Base-by-base conservation (phyloP, 2,113 vertebrate species). In the Cavia porcellus region DNA sequence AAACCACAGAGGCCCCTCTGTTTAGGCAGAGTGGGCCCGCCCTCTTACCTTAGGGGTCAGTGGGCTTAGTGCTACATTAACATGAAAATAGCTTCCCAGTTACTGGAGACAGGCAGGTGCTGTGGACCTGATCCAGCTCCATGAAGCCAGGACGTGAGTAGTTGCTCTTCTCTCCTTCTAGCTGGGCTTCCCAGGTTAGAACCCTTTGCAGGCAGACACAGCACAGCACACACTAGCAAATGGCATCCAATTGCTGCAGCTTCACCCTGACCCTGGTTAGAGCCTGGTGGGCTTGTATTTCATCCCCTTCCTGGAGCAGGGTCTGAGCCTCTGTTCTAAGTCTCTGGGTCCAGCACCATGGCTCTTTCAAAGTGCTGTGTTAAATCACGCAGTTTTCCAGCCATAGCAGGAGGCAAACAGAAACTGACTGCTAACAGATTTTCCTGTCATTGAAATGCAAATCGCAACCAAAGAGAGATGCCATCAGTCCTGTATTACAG, bases 201-300 rank as follows among this genome's bases (percentile, higher is more conserved):
- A 94, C 93, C 81, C 93, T 96, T 96, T 96, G 97, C 97, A 90
- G 97, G 96, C 87, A 80, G 93, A 97, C 92, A 94, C 95, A 72
- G 95, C 95, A 74, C 66, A 74, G 96, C 94, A 86, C 96, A 77
- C 79, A 95, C 85, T 96, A 90, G 90, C 90, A 92, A 95, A 92
- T 93, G 86, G 93, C 92, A 88, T 77, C 85, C 93, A 96, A 68
- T 47, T 94, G 92, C 95, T 96, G 86, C 85, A 17, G 8, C 11
- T 4, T 12, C 19, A 45, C 25, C 55, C 55, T 8, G 68, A 7
- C 47, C 17, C 50, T 95, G 84, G 97, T 97, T 94, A 96, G 96
- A 94, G 89, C 74, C 94, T 94, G 75, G n/a, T 86, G 93, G 97
- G 86, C 94, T 94, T 96, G 92, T 92, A 14, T 85, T 7, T 77